Evolutionary conservation across 2,797 vertebrate species (phyloP).

Genomic region (Semotilus atromaculatus): DNA sequence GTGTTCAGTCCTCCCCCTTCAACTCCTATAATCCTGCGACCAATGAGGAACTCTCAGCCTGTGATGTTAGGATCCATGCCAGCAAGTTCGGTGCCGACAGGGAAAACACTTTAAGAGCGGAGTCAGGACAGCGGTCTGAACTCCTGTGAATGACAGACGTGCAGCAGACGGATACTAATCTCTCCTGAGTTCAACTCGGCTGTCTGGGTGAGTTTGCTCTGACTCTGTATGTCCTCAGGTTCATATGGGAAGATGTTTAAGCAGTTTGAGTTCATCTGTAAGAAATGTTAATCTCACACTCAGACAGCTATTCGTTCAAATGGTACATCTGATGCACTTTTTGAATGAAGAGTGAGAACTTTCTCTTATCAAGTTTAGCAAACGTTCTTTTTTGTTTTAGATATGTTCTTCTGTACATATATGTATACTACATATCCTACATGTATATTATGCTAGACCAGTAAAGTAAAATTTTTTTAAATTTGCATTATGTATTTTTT

Average conservation of each 20-base stretch:
- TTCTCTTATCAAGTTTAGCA: background rate
- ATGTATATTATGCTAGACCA: background rate
- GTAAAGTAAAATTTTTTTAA: no score
- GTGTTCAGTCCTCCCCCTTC: constrained; percentile 52
- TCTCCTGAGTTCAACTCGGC: background rate
- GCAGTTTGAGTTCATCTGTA: background rate
- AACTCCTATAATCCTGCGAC: constrained; percentile 33
- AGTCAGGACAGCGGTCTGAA: constrained; percentile 26
- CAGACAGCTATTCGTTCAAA: background rate
- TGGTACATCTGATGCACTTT: background rate
- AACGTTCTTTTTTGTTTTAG: background rate
- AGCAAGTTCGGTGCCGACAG: constrained; percentile 53
- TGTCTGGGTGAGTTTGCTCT: constrained; percentile 28
- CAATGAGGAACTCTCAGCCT: constrained; percentile 52
- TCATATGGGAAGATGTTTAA: background rate
- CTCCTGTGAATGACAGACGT: constrained; percentile 30
- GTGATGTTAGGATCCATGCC: constrained; percentile 55
- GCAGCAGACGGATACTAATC: constrained; percentile 17
- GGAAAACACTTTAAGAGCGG: constrained; percentile 53
- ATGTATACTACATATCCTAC: no score
- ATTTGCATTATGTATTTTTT: no score
- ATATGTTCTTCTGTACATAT: background rate
- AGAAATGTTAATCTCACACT: background rate
- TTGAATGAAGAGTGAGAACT: background rate
- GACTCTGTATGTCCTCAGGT: background rate